Base-by-base conservation (phyloP, 1,140 invertebrate species). In the Drosophila teissieri region DNA sequence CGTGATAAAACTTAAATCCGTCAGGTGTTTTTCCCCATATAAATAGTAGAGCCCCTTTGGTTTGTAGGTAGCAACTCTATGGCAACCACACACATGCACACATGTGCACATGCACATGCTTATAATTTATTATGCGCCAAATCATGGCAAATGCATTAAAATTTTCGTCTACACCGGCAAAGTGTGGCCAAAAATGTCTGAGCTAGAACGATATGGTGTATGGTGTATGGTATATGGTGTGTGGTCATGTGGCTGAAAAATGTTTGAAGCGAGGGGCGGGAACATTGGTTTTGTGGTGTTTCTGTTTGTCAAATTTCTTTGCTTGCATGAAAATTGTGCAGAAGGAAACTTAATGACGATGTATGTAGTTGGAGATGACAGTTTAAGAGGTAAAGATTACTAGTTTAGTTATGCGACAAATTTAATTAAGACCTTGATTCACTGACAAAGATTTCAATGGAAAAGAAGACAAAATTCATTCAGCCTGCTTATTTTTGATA, bases 41-140 rank as follows among this genome's bases (percentile, higher is more conserved):
- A 42, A 42, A 31, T 31, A 31, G 37, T 36, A 61, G 1, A 46
- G n/a, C 19, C 17, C 42, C 15, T 19, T 19, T 17, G n/a, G 22
- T 54, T 54, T 54, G 36, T 12, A 49, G 46, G 36, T 12, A 49
- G 46, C 48, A 12, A 12, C 12, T 27, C 22, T 24, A 34, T 11
- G 36, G 15, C 10, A 58, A 60, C 52, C 56, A 39, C 37, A 39
- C 37, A 10, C 34, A 36, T 36, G 12, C 37, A 68, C 56, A 19
- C 19, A 19, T 19, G 19, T 19, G 67, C 46, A 72, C 42, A 45
- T 4, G 44, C 15, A 55, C 52, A 57, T 49, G 64, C 51, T 42
- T 76, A 67, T 82, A 82, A 82, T 82, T 82, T 82, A 82, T 82
- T 82, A 82, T 82, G 80, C 80, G 80, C 80, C 80, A 82, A 82